Base-by-base conservation (phyloP, 2,888 invertebrate genomes). In the Boloria selene region DNA sequence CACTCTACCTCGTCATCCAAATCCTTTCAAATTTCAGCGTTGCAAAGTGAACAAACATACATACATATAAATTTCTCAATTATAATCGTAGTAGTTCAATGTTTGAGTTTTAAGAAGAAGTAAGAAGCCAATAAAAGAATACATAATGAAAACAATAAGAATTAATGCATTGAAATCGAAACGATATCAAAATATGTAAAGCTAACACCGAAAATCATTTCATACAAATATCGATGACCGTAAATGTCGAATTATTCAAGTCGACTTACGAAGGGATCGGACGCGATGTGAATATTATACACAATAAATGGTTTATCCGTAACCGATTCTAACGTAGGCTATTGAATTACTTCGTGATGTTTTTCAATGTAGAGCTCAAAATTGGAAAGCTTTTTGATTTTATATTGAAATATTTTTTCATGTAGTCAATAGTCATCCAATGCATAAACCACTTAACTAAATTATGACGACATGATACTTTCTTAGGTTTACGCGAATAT, bases 301-400 rank as follows among this genome's bases (percentile, higher is more conserved):
- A 69, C 62, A 68, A 70, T 70, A 70, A 71, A 69, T 64, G 53
- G 61, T 67, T 69, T 72, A 71, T 70, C 62, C 61, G 60, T 68
- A 65, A 68, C 64, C 63, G 62, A 67, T 68, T 69, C 62, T 61
- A 65, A 65, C 60, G 63, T 50, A n/a, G 58, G 53, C 62, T 68
- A 68, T 70, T 64, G 64, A 70, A 70, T 68, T 68, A 70, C 63
- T 49, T 50, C 47, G 52, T 17, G 51, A 17, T 53, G 61, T 63
- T 63, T 65, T 59, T 59, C 67, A 47, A 61, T 51, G 59, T 51
- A 50, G 22, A 44, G 18, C 18, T 26, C 45, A 45, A 38, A 38
- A 26, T n/a, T 5, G 45, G 10, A n/a, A 4, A 13, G 44, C 22
- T 10, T 56, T 44, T 51, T 52, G n/a, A 42, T 44, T 52, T 61